Percentiles rank a stretch among this genome's conserved stretches.
phyloP scores from a whole-genome alignment of 2,888 invertebrate species.

The Phania funesta region DNA sequence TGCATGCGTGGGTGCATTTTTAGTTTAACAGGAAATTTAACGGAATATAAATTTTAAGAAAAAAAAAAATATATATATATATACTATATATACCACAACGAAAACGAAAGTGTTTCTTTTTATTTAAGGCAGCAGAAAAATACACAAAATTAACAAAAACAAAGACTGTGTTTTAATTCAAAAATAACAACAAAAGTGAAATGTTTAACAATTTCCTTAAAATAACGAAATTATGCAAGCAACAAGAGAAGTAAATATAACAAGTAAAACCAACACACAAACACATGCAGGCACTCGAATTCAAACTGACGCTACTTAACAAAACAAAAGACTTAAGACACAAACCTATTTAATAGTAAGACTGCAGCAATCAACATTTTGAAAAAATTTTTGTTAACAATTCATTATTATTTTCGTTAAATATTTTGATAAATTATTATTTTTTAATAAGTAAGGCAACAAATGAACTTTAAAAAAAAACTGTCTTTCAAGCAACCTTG shows the following conservation, averaged over 20 bases:
- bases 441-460: not conserved
- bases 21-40: conserved; percentile 66
- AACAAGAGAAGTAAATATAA: conserved; percentile 7
- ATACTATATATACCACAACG: conserved; percentile 4
- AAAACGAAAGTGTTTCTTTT: conserved; percentile 62
- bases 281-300: not conserved
- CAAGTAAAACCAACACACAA: not conserved
- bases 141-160: not conserved
- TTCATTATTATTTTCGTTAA: not conserved
- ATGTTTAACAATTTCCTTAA: conserved; percentile 66
- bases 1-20: conserved; percentile 68
- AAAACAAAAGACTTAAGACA: conserved; percentile 66
- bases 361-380: not conserved
- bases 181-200: conserved; percentile 58
- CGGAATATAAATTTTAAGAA: conserved; percentile 45
- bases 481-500: conserved; percentile 54
- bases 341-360: not conserved
- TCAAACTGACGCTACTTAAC: not conserved
- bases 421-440: not conserved
- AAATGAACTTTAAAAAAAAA: conserved; percentile 14
- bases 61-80: conserved; percentile 13
- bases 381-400: not conserved
- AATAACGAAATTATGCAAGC: conserved; percentile 53
- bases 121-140: conserved; percentile 8
- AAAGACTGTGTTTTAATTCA: conserved; percentile 1